Evolutionary conservation across 2,113 vertebrate genomes (phyloP).

Genomic region (Ophiodon elongatus): DNA sequence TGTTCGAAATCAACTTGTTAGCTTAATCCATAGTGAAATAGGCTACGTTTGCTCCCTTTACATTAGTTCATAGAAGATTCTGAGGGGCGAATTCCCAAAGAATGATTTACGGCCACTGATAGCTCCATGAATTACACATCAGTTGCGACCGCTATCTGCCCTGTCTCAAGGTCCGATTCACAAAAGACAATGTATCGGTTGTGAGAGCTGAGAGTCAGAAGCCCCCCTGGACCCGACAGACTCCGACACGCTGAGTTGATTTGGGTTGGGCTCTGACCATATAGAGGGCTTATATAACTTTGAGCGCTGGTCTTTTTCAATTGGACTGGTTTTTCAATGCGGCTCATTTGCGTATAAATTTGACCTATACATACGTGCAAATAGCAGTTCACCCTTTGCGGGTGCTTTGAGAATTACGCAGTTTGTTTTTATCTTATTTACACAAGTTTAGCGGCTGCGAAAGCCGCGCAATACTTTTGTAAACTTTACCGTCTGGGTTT

Average conservation of each 20-base stretch:
- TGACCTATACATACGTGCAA: too few species aligned
- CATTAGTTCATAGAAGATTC: background rate
- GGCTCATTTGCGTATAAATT: too few species aligned
- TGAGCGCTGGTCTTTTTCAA: too few species aligned
- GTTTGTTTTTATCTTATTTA: too few species aligned
- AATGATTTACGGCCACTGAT: background rate
- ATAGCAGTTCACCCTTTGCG: too few species aligned
- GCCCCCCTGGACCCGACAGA: background rate
- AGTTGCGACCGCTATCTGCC: background rate
- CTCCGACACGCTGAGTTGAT: background rate
- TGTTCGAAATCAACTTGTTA: background rate
- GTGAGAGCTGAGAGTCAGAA: background rate
- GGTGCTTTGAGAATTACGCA: too few species aligned
- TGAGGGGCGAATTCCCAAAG: background rate
- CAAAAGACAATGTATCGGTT: background rate
- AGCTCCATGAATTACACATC: background rate
- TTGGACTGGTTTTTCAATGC: background rate
- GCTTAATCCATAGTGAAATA: background rate
- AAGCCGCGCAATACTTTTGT: background rate
- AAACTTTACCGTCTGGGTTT: background rate
- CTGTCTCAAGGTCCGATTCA: background rate
- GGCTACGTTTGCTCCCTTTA: background rate
- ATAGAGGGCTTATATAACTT: too few species aligned
- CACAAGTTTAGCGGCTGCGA: too few species aligned
- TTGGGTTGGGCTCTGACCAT: too few species aligned